Evolutionary conservation across 2,888 invertebrate species (phyloP).

Genomic region (Craniophora ligustri): DNA sequence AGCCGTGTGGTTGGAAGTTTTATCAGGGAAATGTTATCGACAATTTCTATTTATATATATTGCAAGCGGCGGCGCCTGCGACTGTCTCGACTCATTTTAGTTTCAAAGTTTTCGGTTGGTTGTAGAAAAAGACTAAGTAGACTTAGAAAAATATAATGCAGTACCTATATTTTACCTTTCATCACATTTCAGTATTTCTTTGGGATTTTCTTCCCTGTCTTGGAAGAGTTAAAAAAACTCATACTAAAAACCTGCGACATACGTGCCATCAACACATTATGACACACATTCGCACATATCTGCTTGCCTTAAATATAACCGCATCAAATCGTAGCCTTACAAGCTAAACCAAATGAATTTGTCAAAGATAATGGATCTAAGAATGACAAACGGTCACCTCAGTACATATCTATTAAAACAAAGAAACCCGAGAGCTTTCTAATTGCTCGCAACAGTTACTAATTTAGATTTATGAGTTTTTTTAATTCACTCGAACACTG

Average conservation of each 20-base stretch:
- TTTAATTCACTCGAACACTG: slow-evolving; percentile 32
- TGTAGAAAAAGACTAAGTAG: too few species aligned
- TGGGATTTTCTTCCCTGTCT: too few species aligned
- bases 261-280: not conserved
- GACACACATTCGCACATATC: not conserved
- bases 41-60: slow-evolving; percentile 55
- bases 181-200: too few species aligned
- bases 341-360: slow-evolving; percentile 43
- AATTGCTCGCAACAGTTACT: slow-evolving; percentile 73
- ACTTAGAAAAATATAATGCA: too few species aligned
- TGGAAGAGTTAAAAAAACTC: too few species aligned
- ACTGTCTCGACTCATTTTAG: slow-evolving; percentile 24
- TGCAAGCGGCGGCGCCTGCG: slow-evolving; percentile 34
- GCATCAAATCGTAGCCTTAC: slow-evolving; percentile 16
- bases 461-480: slow-evolving; percentile 68
- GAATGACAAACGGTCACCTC: slow-evolving; percentile 50
- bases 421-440: slow-evolving; percentile 76
- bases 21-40: slow-evolving; percentile 50
- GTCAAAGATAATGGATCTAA: slow-evolving; percentile 52
- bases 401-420: slow-evolving; percentile 65
- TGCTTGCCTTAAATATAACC: slow-evolving; percentile 6
- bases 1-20: slow-evolving; percentile 31
- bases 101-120: too few species aligned
- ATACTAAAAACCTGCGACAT: too few species aligned
- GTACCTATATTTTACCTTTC: too few species aligned